Percentiles rank a stretch among this genome's conserved stretches.
These are phyloP conservation scores for Henricia sp. DNA, from an alignment of 53 echinoderm and acorn worm genomes.

Conservation along the genomic window DNA sequence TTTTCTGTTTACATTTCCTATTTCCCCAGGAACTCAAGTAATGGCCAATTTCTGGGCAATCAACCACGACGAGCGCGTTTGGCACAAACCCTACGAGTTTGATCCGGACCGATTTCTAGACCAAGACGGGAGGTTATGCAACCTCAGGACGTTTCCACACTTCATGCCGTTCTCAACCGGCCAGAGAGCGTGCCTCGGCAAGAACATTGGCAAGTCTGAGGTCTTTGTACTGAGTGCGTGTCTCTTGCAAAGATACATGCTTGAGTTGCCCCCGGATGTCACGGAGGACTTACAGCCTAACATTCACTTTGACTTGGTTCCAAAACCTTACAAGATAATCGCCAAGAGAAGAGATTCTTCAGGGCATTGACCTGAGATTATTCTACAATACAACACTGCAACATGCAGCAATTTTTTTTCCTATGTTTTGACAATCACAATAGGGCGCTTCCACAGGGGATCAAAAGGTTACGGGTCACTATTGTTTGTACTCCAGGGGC, in stretches of 20 bases:
- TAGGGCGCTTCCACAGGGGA: no score
- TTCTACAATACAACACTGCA: no score
- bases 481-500: no score
- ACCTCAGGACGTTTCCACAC: slow-evolving; percentile 78
- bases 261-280: slow-evolving; percentile 62
- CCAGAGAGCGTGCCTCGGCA: slow-evolving; percentile 89
- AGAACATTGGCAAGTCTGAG: slow-evolving; percentile 94
- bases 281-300: slow-evolving; percentile 76
- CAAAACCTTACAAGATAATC: slow-evolving; percentile 83
- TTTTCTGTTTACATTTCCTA: not conserved
- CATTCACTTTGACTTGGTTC: slow-evolving; percentile 93
- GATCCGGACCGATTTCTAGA: slow-evolving; percentile 87
- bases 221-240: slow-evolving; percentile 87
- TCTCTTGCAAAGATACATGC: slow-evolving; percentile 76
- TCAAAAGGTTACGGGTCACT: no score
- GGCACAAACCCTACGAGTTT: slow-evolving; percentile 85
- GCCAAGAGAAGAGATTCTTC: slow-evolving; percentile 50
- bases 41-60: slow-evolving; percentile 97
- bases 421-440: not conserved
- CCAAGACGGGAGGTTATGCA: slow-evolving; percentile 71
- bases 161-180: slow-evolving; percentile 99
- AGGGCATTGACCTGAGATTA: slow-evolving; percentile 1
- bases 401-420: not conserved
- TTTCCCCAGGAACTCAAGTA: slow-evolving; percentile 87
- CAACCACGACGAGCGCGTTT: slow-evolving; percentile 77